Evolutionary conservation across 2,113 vertebrate species (phyloP), one percentile per base, ranked within the genome.

Genomic region (Nerophis ophidion): DNA sequence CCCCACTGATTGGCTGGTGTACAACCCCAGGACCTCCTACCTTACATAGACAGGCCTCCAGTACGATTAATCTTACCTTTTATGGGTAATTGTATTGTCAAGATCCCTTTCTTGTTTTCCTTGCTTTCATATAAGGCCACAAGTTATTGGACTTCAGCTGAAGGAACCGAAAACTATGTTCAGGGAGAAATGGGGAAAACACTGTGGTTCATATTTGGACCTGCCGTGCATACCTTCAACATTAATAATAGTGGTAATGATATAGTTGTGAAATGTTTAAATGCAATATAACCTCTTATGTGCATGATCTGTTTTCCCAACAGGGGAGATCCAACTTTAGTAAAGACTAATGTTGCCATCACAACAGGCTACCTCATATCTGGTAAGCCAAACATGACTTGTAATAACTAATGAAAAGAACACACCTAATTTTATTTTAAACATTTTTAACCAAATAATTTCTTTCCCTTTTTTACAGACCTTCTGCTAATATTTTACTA

Each of bases 321-420:
- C 84, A 98, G 97, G 95, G 97, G 96, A 62, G 91, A 95, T 66
- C 90, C 96, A 73, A 90, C 89, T 68, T 67, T 91, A 84, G 93
- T 93, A 82, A 93, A 93, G 81, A 86, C 93, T 83, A 98, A 97
- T 82, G 88, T 99, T 86, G 92, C 92, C 82, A 91, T 94, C 87
- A 91, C 94, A 81, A 92, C 95, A 88, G 96, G 96, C 93, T 99
- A 99, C 94, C 94, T 99, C 93, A 91, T 99, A 91, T 99, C 95
- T 85, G 97, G 97, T 99, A 90, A 94, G 86, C 78, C 76, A 66
- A 65, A 50, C 19, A 8, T 9, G 7, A 14, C 8, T 45, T 10
- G 40, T 55, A 13, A 46, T 0, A 16, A 13, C 2, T n/a, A 47
- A 11, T 9, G 5, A 15, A 5, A 45, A 6, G 14, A 7, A 40